Evolutionary conservation across 1,140 invertebrate species (phyloP).

Genomic region (Drosophila repleta): DNA sequence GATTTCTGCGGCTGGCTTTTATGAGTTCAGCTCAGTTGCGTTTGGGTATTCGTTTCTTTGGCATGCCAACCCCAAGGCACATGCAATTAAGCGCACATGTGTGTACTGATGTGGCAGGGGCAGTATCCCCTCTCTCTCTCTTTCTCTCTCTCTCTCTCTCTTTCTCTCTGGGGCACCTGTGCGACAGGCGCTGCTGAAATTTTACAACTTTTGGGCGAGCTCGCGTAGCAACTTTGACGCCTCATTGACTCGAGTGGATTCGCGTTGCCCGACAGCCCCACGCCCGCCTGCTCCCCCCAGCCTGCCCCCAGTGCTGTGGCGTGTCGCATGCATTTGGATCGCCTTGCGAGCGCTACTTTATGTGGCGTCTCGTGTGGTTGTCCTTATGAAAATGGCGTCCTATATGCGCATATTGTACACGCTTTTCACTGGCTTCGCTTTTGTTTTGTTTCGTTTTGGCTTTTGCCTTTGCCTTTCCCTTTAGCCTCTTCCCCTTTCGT

Average conservation of each 20-base stretch:
- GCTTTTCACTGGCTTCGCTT: conserved; percentile 65
- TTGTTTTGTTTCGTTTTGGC: no score
- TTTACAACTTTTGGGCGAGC: conserved; percentile 71
- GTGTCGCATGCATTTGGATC: conserved; percentile 79
- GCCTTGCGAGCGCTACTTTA: conserved; percentile 71
- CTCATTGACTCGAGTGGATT: conserved; percentile 76
- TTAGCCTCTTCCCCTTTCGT: background rate
- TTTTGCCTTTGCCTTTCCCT: background rate
- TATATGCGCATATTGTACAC: conserved; percentile 72
- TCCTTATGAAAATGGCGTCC: conserved; percentile 65
- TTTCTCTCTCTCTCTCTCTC: no score
- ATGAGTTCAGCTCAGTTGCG: conserved; percentile 57
- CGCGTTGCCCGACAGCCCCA: conserved; percentile 34
- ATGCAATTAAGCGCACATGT: conserved; percentile 83
- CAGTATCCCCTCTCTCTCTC: background rate
- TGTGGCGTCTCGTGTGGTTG: conserved; percentile 53
- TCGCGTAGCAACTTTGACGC: conserved; percentile 78
- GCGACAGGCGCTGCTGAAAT: conserved; percentile 72
- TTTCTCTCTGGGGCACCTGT: conserved; percentile 56
- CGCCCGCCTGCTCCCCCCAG: background rate
- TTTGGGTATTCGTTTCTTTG: conserved; percentile 56
- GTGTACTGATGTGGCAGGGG: conserved; percentile 35
- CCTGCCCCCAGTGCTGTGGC: conserved; percentile 20
- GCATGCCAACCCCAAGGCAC: conserved; percentile 66
- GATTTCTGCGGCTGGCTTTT: conserved; percentile 82